These are phyloP conservation scores for Camptogramma bilineatum DNA, from an alignment of 2,888 invertebrate species.

Conservation along the genomic window DNA sequence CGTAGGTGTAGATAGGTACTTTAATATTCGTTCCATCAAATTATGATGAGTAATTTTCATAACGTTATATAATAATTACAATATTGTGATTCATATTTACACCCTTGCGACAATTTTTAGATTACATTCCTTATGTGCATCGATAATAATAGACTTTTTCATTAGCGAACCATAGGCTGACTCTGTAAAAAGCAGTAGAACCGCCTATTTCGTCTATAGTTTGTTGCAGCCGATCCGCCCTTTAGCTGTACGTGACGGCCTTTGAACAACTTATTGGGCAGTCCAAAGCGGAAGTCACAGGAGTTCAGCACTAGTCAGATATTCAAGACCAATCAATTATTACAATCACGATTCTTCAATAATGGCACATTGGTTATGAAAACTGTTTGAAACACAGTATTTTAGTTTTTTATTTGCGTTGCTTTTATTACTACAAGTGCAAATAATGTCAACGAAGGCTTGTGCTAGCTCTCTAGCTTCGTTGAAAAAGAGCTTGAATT, in stretches of 20 bases:
- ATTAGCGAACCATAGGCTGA: not conserved
- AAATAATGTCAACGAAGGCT: not conserved
- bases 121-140: not conserved
- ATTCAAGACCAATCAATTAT: not conserved
- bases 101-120: not conserved
- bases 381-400: not conserved
- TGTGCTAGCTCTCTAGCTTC: not conserved
- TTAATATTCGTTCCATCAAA: slow-evolving; percentile 17
- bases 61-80: slow-evolving; percentile 4
- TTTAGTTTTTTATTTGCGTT: not conserved
- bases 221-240: slow-evolving; percentile 14
- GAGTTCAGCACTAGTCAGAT: not conserved
- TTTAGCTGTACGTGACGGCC: slow-evolving; percentile 12
- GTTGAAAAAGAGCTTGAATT: not conserved
- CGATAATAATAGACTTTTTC: not conserved
- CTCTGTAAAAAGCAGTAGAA: not conserved
- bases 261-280: not conserved
- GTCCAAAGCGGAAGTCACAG: not conserved
- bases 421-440: not conserved
- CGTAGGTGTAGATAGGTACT: slow-evolving; percentile 17
- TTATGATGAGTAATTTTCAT: slow-evolving; percentile 7
- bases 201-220: not conserved
- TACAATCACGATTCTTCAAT: too few species aligned
- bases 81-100: not conserved
- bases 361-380: not conserved